Conservation (phyloP, 1,140 invertebrate genomes). For the Stegodyphus mimosarum region DNA sequence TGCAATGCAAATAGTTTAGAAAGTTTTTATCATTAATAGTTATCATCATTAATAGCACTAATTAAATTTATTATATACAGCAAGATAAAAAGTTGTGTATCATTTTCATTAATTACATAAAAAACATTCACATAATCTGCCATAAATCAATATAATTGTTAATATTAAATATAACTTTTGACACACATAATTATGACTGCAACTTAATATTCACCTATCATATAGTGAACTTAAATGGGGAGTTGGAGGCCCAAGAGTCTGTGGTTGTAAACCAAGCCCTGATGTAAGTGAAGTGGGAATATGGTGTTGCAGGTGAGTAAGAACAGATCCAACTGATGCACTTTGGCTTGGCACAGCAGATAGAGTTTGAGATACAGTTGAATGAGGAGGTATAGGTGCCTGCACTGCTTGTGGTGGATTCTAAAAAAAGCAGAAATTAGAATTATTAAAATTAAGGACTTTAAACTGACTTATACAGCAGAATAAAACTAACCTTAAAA, state of each 20-base stretch:
- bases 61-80: no score
- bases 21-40: no score
- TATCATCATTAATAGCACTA: no score
- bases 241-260: conserved; percentile 19
- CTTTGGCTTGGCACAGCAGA: conserved; percentile 32
- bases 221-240: conserved; percentile 41
- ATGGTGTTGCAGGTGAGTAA: conserved; percentile 40
- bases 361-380: conserved; percentile 9
- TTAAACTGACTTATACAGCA: no score
- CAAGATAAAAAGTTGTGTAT: no score
- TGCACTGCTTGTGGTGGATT: conserved; percentile 21
- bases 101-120: no score
- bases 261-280: conserved; percentile 15
- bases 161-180: no score
- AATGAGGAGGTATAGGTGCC: conserved; percentile 13
- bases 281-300: conserved; percentile 12
- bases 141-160: no score
- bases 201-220: conserved; percentile 23
- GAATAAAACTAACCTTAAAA: not conserved
- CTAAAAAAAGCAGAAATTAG: not conserved
- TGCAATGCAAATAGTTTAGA: no score
- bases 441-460: no score
- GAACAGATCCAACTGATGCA: conserved; percentile 38
- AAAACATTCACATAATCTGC: no score
- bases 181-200: no score